Percentiles rank a stretch among this genome's conserved stretches.
Conservation (phyloP, 2,888 invertebrate genomes). For the Acrobasis consociella region DNA sequence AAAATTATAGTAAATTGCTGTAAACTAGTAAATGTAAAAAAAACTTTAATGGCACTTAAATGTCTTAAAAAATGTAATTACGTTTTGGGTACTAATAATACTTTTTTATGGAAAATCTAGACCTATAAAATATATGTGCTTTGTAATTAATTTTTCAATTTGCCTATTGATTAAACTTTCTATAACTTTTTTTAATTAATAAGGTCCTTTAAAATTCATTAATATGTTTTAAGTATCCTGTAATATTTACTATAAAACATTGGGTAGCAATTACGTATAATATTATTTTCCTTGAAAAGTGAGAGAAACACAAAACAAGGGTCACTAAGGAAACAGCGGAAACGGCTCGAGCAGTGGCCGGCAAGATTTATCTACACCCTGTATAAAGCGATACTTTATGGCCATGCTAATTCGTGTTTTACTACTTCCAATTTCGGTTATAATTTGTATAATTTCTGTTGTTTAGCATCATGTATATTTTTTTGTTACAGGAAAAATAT, state of each 20-base stretch:
- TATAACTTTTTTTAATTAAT: too few species aligned
- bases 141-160: too few species aligned
- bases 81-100: too few species aligned
- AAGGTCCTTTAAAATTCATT: too few species aligned
- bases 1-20: neutral
- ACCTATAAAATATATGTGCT: too few species aligned
- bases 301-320: constrained; percentile 35
- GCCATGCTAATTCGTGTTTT: constrained; percentile 20
- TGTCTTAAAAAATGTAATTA: neutral
- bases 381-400: constrained; percentile 37
- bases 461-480: too few species aligned
- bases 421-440: constrained; percentile 12
- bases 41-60: neutral
- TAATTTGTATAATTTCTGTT: too few species aligned
- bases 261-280: neutral
- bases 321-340: constrained; percentile 45
- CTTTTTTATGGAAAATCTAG: neutral
- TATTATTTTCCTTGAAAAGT: constrained; percentile 19
- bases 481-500: too few species aligned
- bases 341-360: constrained; percentile 45
- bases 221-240: too few species aligned
- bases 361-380: constrained; percentile 47
- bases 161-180: too few species aligned
- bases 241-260: neutral
- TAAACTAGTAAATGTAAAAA: neutral